phyloP scores from a whole-genome alignment of 2,797 vertebrate species.

The Sebastiscus albofasciatus region DNA sequence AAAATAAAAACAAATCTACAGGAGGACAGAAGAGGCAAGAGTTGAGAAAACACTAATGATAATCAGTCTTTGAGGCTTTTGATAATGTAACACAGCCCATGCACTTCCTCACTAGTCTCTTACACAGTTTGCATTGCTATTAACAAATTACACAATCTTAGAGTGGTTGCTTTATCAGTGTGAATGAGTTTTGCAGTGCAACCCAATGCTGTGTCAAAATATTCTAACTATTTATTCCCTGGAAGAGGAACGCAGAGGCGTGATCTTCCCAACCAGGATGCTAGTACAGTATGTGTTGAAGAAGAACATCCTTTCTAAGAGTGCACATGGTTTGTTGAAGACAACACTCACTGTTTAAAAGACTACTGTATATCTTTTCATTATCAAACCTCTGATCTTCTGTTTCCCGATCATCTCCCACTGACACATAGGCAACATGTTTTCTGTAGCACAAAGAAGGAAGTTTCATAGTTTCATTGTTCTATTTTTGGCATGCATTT shows the following conservation, averaged over 20 bases:
- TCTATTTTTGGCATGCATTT: constrained; percentile 37
- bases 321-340: not conserved
- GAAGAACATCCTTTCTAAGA: not conserved
- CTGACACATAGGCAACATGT: constrained; percentile 24
- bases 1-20: not conserved
- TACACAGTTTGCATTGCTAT: constrained; percentile 38
- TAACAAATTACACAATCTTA: constrained; percentile 11
- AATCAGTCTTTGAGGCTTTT: constrained; percentile 7
- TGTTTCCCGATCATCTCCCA: constrained; percentile 35
- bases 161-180: constrained; percentile 11
- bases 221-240: not conserved
- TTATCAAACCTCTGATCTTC: constrained; percentile 13
- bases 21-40: constrained; percentile 40
- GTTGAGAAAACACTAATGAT: constrained; percentile 34
- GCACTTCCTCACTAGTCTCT: constrained; percentile 26
- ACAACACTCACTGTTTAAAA: constrained; percentile 14
- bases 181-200: constrained; percentile 8
- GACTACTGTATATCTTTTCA: constrained; percentile 1
- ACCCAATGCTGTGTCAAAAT: not conserved
- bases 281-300: not conserved
- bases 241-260: not conserved
- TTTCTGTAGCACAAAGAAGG: constrained; percentile 29
- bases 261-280: not conserved
- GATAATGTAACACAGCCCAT: constrained; percentile 41
- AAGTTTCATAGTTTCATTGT: constrained; percentile 37